These are phyloP conservation scores for Leptura quadrifasciata DNA, from an alignment of 2,888 invertebrate genomes.

Conservation along the genomic window DNA sequence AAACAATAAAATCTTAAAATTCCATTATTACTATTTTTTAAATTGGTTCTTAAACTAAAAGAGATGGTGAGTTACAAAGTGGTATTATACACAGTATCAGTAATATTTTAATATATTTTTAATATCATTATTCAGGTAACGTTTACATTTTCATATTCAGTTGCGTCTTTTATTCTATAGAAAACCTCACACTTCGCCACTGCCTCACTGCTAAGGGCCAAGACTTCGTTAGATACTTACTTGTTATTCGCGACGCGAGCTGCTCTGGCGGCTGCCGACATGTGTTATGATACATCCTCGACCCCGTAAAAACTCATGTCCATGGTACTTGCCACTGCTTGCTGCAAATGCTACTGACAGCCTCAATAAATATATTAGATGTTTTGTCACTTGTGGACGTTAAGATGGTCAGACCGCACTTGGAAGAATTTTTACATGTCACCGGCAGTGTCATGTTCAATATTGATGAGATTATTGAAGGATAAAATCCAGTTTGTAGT, in stretches of 20 bases:
- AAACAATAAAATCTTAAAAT: too few relatives aligned
- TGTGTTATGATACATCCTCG: conserved; percentile 64
- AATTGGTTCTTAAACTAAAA: too few relatives aligned
- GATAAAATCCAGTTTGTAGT: conserved; percentile 15
- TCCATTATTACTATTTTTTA: too few relatives aligned
- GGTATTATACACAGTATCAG: too few relatives aligned
- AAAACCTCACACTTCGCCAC: conserved; percentile 18
- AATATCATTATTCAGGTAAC: too few relatives aligned
- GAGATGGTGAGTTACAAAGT: too few relatives aligned
- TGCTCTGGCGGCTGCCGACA: conserved; percentile 61
- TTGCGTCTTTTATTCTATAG: too few relatives aligned
- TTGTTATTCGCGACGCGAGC: conserved; percentile 64
- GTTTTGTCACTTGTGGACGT: conserved; percentile 57
- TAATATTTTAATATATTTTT: too few relatives aligned
- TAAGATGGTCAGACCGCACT: conserved; percentile 40
- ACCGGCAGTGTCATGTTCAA: conserved; percentile 13
- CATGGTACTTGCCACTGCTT: conserved; percentile 55
- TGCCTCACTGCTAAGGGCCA: conserved; percentile 21
- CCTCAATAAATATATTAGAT: conserved; percentile 66
- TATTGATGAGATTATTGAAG: conserved; percentile 34
- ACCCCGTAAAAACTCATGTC: conserved; percentile 61
- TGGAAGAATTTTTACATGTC: conserved; percentile 39
- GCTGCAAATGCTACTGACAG: conserved; percentile 59
- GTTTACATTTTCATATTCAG: too few relatives aligned
- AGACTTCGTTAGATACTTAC: conserved; percentile 49